Evolutionary conservation across 2,797 vertebrate genomes (phyloP).

Genomic region (Rhabdomys pumilio): DNA sequence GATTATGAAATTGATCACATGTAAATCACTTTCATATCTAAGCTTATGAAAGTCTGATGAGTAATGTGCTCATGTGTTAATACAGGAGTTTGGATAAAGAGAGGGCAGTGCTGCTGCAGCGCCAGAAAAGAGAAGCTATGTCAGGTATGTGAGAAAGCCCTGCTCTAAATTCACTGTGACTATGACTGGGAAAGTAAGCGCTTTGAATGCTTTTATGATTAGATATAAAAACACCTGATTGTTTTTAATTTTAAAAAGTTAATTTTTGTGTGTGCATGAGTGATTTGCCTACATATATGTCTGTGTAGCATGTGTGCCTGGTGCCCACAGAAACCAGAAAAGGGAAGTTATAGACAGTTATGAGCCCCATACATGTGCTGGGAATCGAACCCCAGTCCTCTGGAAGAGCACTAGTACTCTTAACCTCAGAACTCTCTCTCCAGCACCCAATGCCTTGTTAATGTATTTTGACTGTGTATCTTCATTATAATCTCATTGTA

Average conservation of each 20-base stretch:
- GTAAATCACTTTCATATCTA: constrained; percentile 62
- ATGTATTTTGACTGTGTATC: constrained; percentile 39
- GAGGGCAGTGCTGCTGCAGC: constrained; percentile 97
- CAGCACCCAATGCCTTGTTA: background rate
- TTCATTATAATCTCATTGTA: constrained; percentile 51
- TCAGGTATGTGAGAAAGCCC: constrained; percentile 93
- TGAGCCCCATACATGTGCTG: background rate
- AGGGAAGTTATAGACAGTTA: background rate
- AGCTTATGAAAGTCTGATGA: constrained; percentile 65
- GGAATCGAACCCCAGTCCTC: background rate
- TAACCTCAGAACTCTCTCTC: background rate
- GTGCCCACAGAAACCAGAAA: background rate
- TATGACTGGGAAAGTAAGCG: constrained; percentile 46
- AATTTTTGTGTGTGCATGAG: background rate
- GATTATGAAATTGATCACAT: constrained; percentile 53
- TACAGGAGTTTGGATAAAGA: constrained; percentile 96
- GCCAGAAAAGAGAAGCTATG: constrained; percentile 98
- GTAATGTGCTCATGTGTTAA: constrained; percentile 77
- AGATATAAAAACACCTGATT: background rate
- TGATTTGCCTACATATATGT: background rate
- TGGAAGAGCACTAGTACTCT: background rate
- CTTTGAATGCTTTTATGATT: constrained; percentile 54
- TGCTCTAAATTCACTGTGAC: background rate
- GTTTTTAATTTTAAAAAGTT: background rate
- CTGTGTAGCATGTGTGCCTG: background rate